Conservation (phyloP, 2,797 vertebrate species). For the Gephyroberyx darwinii region DNA sequence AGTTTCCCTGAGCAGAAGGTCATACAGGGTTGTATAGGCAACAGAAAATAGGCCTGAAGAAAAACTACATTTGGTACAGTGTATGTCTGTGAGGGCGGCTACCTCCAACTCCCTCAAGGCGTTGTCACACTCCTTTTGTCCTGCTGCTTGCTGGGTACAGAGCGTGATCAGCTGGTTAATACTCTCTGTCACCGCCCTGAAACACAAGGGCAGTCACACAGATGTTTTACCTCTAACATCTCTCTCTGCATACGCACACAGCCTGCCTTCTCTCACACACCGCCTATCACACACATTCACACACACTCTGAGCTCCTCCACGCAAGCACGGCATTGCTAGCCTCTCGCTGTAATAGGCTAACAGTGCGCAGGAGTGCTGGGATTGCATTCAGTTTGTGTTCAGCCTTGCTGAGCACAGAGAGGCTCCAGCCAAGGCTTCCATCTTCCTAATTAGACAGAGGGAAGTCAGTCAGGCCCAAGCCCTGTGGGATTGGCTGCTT, state of each 20-base stretch:
- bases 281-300: slow-evolving; percentile 24
- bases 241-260: slow-evolving; percentile 47
- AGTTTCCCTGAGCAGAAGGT: slow-evolving; percentile 10
- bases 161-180: slow-evolving; percentile 98
- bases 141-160: slow-evolving; percentile 96
- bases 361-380: slow-evolving; percentile 51
- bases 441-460: slow-evolving; percentile 82
- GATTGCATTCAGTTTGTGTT: slow-evolving; percentile 72
- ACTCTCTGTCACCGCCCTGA: slow-evolving; percentile 97
- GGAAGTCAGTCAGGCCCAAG: slow-evolving; percentile 80
- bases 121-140: slow-evolving; percentile 98
- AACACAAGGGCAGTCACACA: slow-evolving; percentile 66
- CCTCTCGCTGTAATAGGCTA: slow-evolving; percentile 50
- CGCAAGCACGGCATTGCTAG: slow-evolving; percentile 48
- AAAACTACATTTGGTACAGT: slow-evolving; percentile 27
- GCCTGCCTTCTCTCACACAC: slow-evolving; percentile 42
- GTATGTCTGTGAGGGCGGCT: slow-evolving; percentile 40
- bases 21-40: slow-evolving; percentile 25
- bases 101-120: slow-evolving; percentile 97
- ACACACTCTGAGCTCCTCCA: slow-evolving; percentile 51
- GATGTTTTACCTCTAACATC: slow-evolving; percentile 54
- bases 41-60: slow-evolving; percentile 17
- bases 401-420: slow-evolving; percentile 77
- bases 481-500: slow-evolving; percentile 73
- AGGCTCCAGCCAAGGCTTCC: slow-evolving; percentile 72